Conservation (phyloP, 1,140 invertebrate species). For the Lordiphosa clarofinis region DNA sequence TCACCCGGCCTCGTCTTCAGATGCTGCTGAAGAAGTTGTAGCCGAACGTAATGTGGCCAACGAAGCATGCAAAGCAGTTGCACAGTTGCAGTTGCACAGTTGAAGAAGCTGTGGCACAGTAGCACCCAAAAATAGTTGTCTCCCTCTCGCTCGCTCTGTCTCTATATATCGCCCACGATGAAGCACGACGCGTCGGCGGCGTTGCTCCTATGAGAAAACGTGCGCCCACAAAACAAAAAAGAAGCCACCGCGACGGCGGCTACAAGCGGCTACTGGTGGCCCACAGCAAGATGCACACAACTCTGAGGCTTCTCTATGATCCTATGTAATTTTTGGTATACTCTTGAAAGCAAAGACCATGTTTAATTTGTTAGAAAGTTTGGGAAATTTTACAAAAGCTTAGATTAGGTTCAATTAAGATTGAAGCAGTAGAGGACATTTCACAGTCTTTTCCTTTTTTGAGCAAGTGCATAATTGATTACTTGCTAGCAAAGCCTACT, state of each 20-base stretch:
- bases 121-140: constrained; percentile 72
- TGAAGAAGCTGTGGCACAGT: constrained; percentile 50
- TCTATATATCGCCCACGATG: constrained; percentile 60
- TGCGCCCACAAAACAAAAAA: constrained; percentile 28
- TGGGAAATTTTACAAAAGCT: too few relatives aligned
- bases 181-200: constrained; percentile 69
- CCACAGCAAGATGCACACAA: constrained; percentile 30
- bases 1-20: constrained; percentile 35
- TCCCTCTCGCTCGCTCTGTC: background rate
- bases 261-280: constrained; percentile 32
- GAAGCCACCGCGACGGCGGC: constrained; percentile 13
- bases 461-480: too few relatives aligned
- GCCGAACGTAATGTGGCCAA: constrained; percentile 53
- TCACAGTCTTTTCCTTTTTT: too few relatives aligned
- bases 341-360: constrained; percentile 5
- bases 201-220: constrained; percentile 37
- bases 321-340: constrained; percentile 38
- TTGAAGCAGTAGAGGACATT: too few relatives aligned
- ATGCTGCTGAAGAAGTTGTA: constrained; percentile 52
- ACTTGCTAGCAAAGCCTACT: too few relatives aligned
- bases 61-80: constrained; percentile 63
- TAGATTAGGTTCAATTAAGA: too few relatives aligned
- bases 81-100: constrained; percentile 29
- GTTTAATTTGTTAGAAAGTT: too few relatives aligned
- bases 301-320: constrained; percentile 26